Evolutionary conservation across 30 jellyfish, hydroid and myxozoan species (phyloP).

Genomic region (Pseudorhiza aurosa): DNA sequence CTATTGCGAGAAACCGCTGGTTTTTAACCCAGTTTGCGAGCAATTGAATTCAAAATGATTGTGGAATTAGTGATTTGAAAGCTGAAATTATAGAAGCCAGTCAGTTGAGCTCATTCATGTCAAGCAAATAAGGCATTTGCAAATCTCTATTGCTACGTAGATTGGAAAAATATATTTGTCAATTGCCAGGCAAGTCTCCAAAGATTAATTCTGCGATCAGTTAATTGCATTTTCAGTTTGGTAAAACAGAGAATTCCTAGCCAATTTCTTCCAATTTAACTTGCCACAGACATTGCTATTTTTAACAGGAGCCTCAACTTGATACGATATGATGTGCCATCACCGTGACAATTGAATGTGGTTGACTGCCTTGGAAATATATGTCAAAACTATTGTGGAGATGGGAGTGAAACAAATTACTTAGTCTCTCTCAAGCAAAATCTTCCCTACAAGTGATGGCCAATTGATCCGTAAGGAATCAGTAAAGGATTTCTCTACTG

Average conservation of each 20-base stretch:
- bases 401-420: too few relatives aligned
- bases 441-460: too few relatives aligned
- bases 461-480: too few relatives aligned
- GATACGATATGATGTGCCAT: too few relatives aligned
- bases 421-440: too few relatives aligned
- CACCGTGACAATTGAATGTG: neutral
- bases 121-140: neutral
- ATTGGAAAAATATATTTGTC: too few relatives aligned
- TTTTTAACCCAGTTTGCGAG: constrained; percentile 20
- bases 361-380: constrained; percentile 3
- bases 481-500: too few relatives aligned
- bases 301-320: too few relatives aligned
- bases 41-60: constrained; percentile 22
- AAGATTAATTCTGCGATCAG: neutral
- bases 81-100: neutral
- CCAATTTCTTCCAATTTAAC: neutral
- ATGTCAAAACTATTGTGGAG: too few relatives aligned
- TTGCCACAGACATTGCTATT: neutral
- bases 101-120: neutral
- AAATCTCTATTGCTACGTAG: too few relatives aligned
- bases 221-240: neutral
- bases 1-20: constrained; percentile 40
- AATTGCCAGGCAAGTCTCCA: too few relatives aligned
- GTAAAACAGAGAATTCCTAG: neutral
- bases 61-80: constrained; percentile 8